Conservation (phyloP, 2,797 vertebrate genomes). For the Dryobates pubescens region DNA sequence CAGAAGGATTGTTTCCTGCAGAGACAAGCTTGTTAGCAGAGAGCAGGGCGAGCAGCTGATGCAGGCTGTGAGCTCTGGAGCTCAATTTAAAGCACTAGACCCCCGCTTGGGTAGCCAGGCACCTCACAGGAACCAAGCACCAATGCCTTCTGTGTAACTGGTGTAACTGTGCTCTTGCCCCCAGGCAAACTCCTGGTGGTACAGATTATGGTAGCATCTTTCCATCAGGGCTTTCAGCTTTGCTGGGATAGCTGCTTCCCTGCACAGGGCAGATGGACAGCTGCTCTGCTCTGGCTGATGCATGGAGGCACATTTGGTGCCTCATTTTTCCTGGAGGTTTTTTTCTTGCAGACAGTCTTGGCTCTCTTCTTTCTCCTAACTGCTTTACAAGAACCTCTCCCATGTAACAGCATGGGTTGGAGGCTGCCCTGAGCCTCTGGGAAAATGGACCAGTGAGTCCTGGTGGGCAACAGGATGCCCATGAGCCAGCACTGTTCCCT, state of each 20-base stretch:
- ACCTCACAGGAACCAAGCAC: fast-evolving
- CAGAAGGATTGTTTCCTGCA: neutral
- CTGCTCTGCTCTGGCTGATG: neutral
- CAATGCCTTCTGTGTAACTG: neutral
- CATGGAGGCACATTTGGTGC: fast-evolving
- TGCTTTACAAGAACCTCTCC: neutral
- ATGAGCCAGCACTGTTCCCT: no score
- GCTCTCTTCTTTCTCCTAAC: neutral
- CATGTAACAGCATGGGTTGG: no score
- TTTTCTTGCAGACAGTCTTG: neutral
- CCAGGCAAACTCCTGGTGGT: fast-evolving
- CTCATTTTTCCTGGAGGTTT: neutral
- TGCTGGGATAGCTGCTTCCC: neutral
- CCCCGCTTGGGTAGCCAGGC: fast-evolving
- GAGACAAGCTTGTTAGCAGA: neutral
- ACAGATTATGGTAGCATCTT: neutral
- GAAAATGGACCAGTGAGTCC: no score
- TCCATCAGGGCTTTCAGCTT: neutral
- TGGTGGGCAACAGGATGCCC: no score
- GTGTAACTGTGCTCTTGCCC: neutral
- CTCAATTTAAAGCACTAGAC: neutral
- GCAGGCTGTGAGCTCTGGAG: neutral
- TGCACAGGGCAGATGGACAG: neutral
- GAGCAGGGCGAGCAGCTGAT: neutral
- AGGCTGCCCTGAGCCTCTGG: no score